Conservation (phyloP, 1,140 invertebrate genomes). For the Megalopta genalis region DNA sequence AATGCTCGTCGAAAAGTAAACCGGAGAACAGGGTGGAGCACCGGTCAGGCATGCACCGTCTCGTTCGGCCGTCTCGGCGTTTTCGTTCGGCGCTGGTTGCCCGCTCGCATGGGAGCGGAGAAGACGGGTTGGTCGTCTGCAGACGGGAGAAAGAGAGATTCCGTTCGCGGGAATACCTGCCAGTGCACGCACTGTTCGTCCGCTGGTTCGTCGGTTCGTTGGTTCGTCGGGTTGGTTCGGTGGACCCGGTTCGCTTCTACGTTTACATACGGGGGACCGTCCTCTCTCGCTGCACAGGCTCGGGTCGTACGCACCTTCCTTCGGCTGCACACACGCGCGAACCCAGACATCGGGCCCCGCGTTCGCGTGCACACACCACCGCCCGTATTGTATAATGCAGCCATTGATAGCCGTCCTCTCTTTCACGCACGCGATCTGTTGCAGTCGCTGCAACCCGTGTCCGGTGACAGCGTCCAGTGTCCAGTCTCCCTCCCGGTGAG, state of each 20-base stretch:
- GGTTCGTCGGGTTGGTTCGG: constrained; percentile 41
- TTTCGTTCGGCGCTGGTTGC: constrained; percentile 39
- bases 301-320: constrained; percentile 19
- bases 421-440: constrained; percentile 78
- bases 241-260: constrained; percentile 36
- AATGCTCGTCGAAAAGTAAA: constrained; percentile 70
- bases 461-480: constrained; percentile 79
- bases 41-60: constrained; percentile 30
- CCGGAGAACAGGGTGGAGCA: constrained; percentile 64
- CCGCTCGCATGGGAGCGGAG: constrained; percentile 13
- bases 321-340: constrained; percentile 26
- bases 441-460: constrained; percentile 77
- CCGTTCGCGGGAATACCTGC: constrained; percentile 48
- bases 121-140: constrained; percentile 31
- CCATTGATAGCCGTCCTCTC: constrained; percentile 79
- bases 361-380: constrained; percentile 39
- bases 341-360: constrained; percentile 12
- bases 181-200: constrained; percentile 32
- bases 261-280: not conserved
- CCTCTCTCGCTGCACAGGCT: constrained; percentile 12
- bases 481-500: constrained; percentile 77
- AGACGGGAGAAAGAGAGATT: constrained; percentile 34
- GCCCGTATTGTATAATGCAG: constrained; percentile 76
- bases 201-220: constrained; percentile 31
- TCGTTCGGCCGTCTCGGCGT: constrained; percentile 10